A percentile compares a stretch with the other conserved stretches of the same genome.
phyloP scores from a whole-genome alignment of 1,140 invertebrate genomes.

The Antheraea mylitta region DNA sequence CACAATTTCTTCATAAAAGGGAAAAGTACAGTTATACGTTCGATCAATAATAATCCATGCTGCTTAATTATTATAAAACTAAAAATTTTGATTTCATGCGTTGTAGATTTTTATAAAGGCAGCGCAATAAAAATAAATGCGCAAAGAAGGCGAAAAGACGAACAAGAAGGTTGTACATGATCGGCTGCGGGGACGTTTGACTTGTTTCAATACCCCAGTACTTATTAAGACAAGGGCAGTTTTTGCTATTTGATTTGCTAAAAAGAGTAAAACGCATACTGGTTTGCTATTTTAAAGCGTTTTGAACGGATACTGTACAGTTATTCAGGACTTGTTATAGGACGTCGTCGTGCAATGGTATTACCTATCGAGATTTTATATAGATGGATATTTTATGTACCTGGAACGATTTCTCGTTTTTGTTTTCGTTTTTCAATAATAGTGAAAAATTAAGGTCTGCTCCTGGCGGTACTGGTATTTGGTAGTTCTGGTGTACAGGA shows the following conservation, averaged over 20 bases:
- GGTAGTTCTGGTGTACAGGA: constrained; percentile 48
- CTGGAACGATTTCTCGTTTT: constrained; percentile 72
- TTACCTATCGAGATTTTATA: constrained; percentile 17
- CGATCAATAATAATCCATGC: constrained; percentile 2
- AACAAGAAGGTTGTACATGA: constrained; percentile 35
- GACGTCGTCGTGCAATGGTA: constrained; percentile 47
- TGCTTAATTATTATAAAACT: constrained; percentile 52
- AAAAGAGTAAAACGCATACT: constrained; percentile 67
- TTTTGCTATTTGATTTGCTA: constrained; percentile 77
- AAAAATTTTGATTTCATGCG: constrained; percentile 66
- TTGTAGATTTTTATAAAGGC: constrained; percentile 59
- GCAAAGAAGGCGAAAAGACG: constrained; percentile 61
- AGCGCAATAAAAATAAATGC: constrained; percentile 46
- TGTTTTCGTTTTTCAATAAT: constrained; percentile 66
- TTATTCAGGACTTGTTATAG: constrained; percentile 62
- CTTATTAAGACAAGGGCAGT: constrained; percentile 74
- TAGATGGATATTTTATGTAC: constrained; percentile 36
- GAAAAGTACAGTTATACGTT: too few relatives aligned
- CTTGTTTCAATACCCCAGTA: constrained; percentile 65
- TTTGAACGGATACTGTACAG: constrained; percentile 76
- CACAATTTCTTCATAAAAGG: too few relatives aligned
- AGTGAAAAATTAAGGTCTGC: constrained; percentile 58
- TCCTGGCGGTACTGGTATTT: constrained; percentile 34
- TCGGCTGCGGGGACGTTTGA: constrained; percentile 47
- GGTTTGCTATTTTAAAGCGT: constrained; percentile 75